These are phyloP conservation scores for Phrynosoma platyrhinos DNA, from an alignment of 2,113 vertebrate genomes.

Conservation along the genomic window DNA sequence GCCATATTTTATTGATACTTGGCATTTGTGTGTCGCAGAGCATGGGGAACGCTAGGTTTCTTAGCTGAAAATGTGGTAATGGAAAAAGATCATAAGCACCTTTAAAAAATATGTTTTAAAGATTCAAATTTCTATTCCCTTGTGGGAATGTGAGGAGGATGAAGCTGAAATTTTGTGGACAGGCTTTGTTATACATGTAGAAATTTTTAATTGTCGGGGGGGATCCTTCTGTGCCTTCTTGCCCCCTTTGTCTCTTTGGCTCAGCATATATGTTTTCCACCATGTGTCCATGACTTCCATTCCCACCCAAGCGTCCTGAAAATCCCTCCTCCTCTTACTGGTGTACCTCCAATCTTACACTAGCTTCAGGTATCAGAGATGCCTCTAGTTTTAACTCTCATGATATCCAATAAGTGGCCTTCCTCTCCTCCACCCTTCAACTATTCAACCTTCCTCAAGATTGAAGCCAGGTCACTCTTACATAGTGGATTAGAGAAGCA, in stretches of 20 bases:
- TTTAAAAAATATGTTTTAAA: background rate
- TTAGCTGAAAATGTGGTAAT: background rate
- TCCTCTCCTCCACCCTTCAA: background rate
- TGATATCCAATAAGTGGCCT: constrained; percentile 15
- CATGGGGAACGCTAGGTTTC: background rate
- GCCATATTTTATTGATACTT: background rate
- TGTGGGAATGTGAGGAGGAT: background rate
- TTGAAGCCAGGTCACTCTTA: background rate
- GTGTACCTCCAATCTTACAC: background rate
- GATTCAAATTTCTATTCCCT: background rate
- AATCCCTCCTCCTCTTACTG: background rate
- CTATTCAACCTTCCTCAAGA: background rate
- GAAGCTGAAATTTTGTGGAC: background rate
- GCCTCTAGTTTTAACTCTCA: background rate
- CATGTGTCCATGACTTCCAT: background rate
- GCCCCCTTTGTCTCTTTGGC: background rate
- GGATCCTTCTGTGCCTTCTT: background rate
- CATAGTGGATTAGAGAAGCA: background rate
- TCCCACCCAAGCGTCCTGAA: background rate
- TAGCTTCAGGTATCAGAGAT: background rate
- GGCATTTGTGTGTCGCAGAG: background rate
- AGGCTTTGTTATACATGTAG: background rate
- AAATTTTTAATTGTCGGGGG: background rate
- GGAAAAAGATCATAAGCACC: background rate
- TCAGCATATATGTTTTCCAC: background rate